These are phyloP conservation scores for Morone chrysops DNA, from an alignment of 2,113 vertebrate genomes.

Conservation along the genomic window DNA sequence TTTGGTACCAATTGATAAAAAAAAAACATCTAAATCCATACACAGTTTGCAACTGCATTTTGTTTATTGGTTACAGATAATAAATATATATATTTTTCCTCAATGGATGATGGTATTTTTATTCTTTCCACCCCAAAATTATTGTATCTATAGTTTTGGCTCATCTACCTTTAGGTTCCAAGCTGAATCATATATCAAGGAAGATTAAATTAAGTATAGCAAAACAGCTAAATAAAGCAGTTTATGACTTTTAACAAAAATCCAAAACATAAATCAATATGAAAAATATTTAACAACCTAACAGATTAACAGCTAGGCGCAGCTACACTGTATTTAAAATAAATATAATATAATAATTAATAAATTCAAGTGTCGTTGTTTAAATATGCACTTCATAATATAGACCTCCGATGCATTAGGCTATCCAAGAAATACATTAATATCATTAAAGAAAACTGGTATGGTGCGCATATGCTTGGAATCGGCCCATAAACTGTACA, in stretches of 20 bases:
- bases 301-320: too few relatives aligned
- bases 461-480: too few relatives aligned
- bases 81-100: not conserved
- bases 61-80: not conserved
- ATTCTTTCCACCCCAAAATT: not conserved
- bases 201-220: not conserved
- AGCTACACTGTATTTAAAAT: too few relatives aligned
- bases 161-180: not conserved
- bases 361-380: too few relatives aligned
- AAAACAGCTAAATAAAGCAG: not conserved
- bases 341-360: too few relatives aligned
- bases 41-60: not conserved
- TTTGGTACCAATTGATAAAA: not conserved
- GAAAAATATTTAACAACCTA: not conserved
- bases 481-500: too few relatives aligned
- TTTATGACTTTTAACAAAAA: not conserved
- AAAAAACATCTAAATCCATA: not conserved
- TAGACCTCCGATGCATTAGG: too few relatives aligned
- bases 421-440: too few relatives aligned
- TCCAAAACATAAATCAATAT: not conserved
- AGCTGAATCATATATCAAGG: not conserved
- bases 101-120: not conserved
- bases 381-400: too few relatives aligned
- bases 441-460: too few relatives aligned
- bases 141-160: not conserved